Percentiles rank a stretch among this genome's conserved stretches.
Conservation (phyloP, 1,140 invertebrate genomes). For the Teleopsis dalmanni region DNA sequence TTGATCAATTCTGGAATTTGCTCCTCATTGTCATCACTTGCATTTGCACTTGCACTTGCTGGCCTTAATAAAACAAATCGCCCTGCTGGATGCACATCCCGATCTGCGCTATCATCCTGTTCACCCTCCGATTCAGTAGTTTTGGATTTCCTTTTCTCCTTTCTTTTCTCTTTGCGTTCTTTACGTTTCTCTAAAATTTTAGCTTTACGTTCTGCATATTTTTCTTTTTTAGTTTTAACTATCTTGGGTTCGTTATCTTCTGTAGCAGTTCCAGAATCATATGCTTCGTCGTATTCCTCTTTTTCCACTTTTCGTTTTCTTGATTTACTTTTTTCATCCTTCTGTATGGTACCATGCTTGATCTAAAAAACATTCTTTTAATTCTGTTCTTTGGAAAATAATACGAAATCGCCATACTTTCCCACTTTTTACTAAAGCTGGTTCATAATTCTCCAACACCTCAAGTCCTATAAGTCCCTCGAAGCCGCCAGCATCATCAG, state of each 20-base stretch:
- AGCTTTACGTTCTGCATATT: constrained; percentile 20
- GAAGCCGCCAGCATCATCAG: constrained; percentile 30
- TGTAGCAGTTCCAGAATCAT: constrained; percentile 8
- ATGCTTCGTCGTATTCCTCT: constrained; percentile 5
- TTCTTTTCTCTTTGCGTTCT: constrained; percentile 23
- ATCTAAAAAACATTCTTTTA: background rate
- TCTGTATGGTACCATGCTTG: constrained; percentile 8
- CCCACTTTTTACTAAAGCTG: constrained; percentile 19
- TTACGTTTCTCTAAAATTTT: constrained; percentile 23
- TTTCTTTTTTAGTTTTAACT: constrained; percentile 17
- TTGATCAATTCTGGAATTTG: no score
- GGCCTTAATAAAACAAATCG: constrained; percentile 29
- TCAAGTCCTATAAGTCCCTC: constrained; percentile 41
- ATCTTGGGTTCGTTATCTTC: background rate
- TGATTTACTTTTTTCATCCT: constrained; percentile 11
- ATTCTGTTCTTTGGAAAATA: background rate
- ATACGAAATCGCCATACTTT: background rate
- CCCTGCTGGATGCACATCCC: constrained; percentile 23
- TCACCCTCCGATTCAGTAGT: background rate
- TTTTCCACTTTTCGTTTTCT: constrained; percentile 17
- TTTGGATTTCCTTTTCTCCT: constrained; percentile 16
- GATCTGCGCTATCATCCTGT: constrained; percentile 14
- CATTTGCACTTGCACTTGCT: constrained; percentile 12
- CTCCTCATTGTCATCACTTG: constrained; percentile 13
- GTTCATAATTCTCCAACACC: constrained; percentile 38